Evolutionary conservation across 2,113 vertebrate species (phyloP).

Genomic region (Hydropotes inermis): DNA sequence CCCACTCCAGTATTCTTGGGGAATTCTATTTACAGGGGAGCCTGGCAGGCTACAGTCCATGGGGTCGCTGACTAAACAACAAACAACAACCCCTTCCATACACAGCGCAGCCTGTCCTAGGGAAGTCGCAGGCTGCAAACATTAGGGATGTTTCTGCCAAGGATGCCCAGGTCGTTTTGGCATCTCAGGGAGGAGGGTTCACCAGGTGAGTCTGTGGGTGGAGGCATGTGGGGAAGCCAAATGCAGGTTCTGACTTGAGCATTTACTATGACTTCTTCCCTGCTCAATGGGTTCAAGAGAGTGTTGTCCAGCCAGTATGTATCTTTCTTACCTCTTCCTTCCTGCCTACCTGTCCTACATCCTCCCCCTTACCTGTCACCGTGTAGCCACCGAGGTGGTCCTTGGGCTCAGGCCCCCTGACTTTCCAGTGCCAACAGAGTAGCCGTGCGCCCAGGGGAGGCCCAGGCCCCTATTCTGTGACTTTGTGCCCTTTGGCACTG

Average conservation of each 20-base stretch:
- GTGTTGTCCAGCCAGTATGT: neutral
- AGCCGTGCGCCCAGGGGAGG: neutral
- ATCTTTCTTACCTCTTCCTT: neutral
- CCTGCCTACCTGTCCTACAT: neutral
- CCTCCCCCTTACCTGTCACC: neutral
- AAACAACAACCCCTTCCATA: neutral
- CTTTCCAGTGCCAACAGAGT: neutral
- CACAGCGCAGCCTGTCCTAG: neutral
- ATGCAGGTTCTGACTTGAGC: neutral
- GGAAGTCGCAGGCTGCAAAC: neutral
- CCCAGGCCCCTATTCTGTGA: neutral
- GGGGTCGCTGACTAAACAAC: rapidly evolving
- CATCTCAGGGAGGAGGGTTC: neutral
- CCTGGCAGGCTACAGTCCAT: neutral
- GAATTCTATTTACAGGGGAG: neutral
- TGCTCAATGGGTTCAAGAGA: neutral
- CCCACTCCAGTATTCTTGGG: neutral
- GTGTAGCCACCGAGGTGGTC: neutral
- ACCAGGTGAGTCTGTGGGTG: neutral
- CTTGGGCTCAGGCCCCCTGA: neutral
- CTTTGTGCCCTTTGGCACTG: neutral
- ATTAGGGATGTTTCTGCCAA: neutral
- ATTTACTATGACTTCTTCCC: neutral
- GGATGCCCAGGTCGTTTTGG: neutral
- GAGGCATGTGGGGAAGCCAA: neutral